phyloP scores from a whole-genome alignment of 23 tunicate genomes.

The Trididemnum nubilum region DNA sequence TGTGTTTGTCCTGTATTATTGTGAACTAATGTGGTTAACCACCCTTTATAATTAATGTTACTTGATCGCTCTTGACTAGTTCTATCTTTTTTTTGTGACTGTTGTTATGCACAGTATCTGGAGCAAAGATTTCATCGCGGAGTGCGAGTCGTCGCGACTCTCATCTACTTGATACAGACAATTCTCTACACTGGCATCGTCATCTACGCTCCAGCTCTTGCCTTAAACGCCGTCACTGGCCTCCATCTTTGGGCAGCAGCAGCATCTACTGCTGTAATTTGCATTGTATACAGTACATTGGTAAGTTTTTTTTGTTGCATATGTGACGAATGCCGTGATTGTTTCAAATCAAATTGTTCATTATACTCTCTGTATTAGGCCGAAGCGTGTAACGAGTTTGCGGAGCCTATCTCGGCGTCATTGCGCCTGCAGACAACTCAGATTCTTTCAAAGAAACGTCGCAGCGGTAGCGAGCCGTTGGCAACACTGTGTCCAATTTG shows the following conservation, averaged over 20 bases:
- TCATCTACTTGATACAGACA: slow-evolving; percentile 66
- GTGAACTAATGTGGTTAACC: no score
- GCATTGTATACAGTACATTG: slow-evolving; percentile 66
- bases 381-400: neutral
- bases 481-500: neutral
- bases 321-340: neutral
- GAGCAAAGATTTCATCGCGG: slow-evolving; percentile 67
- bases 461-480: neutral
- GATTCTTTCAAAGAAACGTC: neutral
- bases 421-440: neutral
- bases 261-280: slow-evolving; percentile 52
- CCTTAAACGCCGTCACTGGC: slow-evolving; percentile 68
- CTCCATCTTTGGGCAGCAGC: slow-evolving; percentile 66
- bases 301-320: slow-evolving; percentile 20
- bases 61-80: no score
- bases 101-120: slow-evolving; percentile 74
- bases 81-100: no score
- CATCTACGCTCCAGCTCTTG: slow-evolving; percentile 76
- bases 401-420: neutral
- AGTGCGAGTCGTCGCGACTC: slow-evolving; percentile 49
- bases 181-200: slow-evolving; percentile 70
- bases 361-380: neutral
- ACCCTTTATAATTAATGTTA: no score
- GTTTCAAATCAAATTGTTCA: neutral
- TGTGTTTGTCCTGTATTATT: no score